A percentile compares a stretch with the other conserved stretches of the same genome.
phyloP scores from a whole-genome alignment of 1,140 invertebrate genomes.

The Aphis gossypii region DNA sequence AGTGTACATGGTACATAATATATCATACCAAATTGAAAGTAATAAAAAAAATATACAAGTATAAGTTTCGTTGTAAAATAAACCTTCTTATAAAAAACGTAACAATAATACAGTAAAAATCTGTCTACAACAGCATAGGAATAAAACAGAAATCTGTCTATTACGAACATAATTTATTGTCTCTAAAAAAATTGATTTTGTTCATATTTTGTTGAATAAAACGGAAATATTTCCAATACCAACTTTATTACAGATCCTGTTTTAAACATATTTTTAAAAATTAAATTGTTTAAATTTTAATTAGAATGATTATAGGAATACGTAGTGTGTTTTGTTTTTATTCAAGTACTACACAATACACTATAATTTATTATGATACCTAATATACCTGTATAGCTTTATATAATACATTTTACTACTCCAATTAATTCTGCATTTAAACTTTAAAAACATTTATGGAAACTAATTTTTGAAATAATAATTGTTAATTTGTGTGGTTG shows the following conservation, averaged over 20 bases:
- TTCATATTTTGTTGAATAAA: neutral
- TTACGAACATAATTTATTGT: neutral
- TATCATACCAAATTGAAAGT: neutral
- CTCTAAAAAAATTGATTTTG: neutral
- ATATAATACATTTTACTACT: neutral
- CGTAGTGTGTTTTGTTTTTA: neutral
- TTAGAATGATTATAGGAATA: neutral
- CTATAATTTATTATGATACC: neutral
- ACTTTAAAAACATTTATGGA: neutral
- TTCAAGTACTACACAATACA: neutral
- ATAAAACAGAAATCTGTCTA: neutral
- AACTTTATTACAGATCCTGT: neutral
- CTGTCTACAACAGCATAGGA: neutral
- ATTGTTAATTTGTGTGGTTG: neutral
- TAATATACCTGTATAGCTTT: neutral
- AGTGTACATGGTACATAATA: neutral
- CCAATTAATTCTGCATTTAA: neutral
- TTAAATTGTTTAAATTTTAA: neutral
- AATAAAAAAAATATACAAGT: slow-evolving; percentile 7
- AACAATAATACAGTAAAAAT: slow-evolving; percentile 10
- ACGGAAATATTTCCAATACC: neutral
- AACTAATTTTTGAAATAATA: neutral
- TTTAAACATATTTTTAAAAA: neutral
- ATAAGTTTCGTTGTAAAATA: neutral
- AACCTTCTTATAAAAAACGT: neutral